Base-by-base conservation (phyloP, 1,140 invertebrate species). In the Cydia splendana region DNA sequence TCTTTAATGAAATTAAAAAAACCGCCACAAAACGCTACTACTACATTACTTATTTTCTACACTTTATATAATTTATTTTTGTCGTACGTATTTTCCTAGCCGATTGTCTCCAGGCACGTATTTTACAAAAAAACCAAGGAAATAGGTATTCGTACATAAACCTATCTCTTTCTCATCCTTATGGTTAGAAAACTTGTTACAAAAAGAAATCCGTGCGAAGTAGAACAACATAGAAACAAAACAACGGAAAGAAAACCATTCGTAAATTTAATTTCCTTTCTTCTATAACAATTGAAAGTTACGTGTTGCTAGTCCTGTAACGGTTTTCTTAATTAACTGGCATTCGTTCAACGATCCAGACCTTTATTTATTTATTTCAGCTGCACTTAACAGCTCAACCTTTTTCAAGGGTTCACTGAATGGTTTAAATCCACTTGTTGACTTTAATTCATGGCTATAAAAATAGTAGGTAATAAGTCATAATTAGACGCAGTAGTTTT, bases 231-330 rank as follows among this genome's bases (percentile, higher is more conserved):
- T 62, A 45, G 38, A 38, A 71, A 67, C 65, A 71, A 18, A 24
- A 38, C 67, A 71, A 71, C 34, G 15, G 67, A 71, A 45, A n/a
- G 67, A 71, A 71, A 71, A 71, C 67, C 67, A 13, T 71, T 42
- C 15, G 67, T 71, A 38, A 71, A 71, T 71, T 71, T 71, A 71
- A 71, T 71, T 71, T 42, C 67, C 67, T 71, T 42, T 71, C 67
- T 71, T 71, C 67, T 38, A 45, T 42, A 38, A 71, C 30, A 71
- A 71, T 71, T 71, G 67, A 71, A 71, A 71, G 67, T 71, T 71
- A 71, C 67, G 67, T 71, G 67, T 71, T 71, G 9, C 38, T 71
- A 20, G 67, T 71, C 9, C 34, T 7, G 65, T 71, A 71, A 71
- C n/a, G 34, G 67, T 42, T 71, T 71, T 18, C 34, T 71, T 34